Percentiles rank a stretch among this genome's conserved stretches.
Evolutionary conservation across 2,888 invertebrate genomes (phyloP).

Genomic region (Sarcophaga caerulescens): DNA sequence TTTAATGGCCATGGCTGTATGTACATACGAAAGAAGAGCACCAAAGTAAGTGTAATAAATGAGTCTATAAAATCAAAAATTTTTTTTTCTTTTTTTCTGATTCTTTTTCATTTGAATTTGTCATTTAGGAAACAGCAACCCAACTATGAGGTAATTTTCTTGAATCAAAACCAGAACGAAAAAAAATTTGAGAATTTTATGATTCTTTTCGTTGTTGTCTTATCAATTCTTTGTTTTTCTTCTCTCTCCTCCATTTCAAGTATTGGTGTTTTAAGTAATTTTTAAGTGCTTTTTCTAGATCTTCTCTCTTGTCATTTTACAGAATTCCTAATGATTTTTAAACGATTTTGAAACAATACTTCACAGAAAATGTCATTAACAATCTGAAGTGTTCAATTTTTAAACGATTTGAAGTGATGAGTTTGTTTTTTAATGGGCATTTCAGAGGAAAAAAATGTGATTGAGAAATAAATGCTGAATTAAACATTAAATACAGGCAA

Average conservation of each 20-base stretch:
- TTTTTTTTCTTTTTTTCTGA: background rate
- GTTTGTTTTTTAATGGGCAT: background rate
- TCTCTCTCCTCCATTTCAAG: background rate
- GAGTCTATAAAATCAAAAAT: too few species aligned
- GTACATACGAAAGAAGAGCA: too few species aligned
- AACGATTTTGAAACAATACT: slow-evolving; percentile 12
- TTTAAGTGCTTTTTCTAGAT: slow-evolving; percentile 17
- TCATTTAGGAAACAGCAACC: background rate
- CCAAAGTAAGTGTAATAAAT: background rate
- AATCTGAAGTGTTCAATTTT: slow-evolving; percentile 17
- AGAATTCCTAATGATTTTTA: slow-evolving; percentile 3
- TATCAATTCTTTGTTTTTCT: background rate
- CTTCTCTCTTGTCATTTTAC: background rate
- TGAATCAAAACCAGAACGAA: background rate
- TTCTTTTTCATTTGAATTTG: background rate
- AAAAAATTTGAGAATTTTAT: slow-evolving; percentile 11
- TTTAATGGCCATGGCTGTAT: too few species aligned
- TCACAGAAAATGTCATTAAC: slow-evolving; percentile 40
- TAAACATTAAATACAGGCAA: background rate
- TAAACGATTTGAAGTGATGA: slow-evolving; percentile 5
- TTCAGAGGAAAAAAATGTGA: background rate
- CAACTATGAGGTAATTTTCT: background rate
- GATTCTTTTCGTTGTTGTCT: background rate
- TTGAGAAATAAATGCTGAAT: background rate
- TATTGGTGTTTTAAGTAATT: slow-evolving; percentile 24